Percentiles rank a stretch among this genome's conserved stretches.
These are phyloP conservation scores for Sycophaga agraensis DNA, from an alignment of 1,140 invertebrate species.

Conservation along the genomic window DNA sequence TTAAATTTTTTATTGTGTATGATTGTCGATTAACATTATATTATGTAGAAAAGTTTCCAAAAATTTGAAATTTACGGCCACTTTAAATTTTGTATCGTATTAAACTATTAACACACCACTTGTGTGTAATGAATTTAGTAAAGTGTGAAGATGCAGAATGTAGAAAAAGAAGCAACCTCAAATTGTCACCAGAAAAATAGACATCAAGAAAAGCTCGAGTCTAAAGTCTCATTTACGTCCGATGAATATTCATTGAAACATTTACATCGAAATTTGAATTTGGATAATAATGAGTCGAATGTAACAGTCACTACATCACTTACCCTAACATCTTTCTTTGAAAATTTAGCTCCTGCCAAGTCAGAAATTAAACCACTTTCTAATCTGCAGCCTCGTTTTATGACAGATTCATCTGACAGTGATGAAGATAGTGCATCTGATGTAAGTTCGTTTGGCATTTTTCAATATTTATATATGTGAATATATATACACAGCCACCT, in stretches of 20 bases:
- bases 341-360: slow-evolving; percentile 69
- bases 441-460: slow-evolving; percentile 60
- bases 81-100: not conserved
- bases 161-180: slow-evolving; percentile 71
- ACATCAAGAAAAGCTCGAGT: slow-evolving; percentile 68
- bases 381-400: slow-evolving; percentile 75
- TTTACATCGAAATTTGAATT: not conserved
- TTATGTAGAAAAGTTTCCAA: not conserved
- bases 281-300: not conserved
- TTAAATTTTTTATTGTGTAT: not conserved
- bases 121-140: not conserved
- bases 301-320: slow-evolving; percentile 51
- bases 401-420: slow-evolving; percentile 87
- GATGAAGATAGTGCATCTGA: slow-evolving; percentile 91
- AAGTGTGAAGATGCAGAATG: slow-evolving; percentile 82
- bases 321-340: slow-evolving; percentile 63
- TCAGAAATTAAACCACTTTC: slow-evolving; percentile 77
- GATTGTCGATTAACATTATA: not conserved
- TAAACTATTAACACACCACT: not conserved
- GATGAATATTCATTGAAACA: slow-evolving; percentile 36
- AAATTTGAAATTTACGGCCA: not conserved
- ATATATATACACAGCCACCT: too few relatives aligned
- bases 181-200: slow-evolving; percentile 69
- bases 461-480: too few relatives aligned
- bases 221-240: slow-evolving; percentile 60